Base-by-base conservation (phyloP, 2,888 invertebrate species). In the Drosophila cognata region DNA sequence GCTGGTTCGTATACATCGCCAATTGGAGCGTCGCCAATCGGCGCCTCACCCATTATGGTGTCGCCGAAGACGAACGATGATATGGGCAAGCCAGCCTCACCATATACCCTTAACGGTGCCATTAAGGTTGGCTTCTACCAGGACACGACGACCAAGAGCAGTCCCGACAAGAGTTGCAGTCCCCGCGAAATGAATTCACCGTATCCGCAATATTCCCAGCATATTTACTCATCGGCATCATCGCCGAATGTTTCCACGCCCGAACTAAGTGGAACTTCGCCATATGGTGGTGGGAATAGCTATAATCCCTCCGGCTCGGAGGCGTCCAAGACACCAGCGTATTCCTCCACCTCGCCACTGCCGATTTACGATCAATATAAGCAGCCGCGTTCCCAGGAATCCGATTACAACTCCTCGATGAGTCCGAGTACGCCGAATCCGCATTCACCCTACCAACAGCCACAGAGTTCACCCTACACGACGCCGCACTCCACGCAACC, bases 111-210 rank as follows among this genome's bases (percentile, higher is more conserved):
- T n/a, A 97, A 97, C 88, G 97, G 97, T 1, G 96, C 97, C 6
- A 96, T 97, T 7, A 94, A 97, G 81, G 97, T 97, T 41, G 97
- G 97, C 5, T 98, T 98, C 92, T 97, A 98, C 93, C 97, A 98
- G 92, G 97, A 97, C 83, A 95, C 96, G n/a, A 96, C 96, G 0
- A 95, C 96, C 6, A 96, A 96, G 91, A 96, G 96, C 85, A 97
- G 97, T 84, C 97, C 97, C 0, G 97, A 97, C 82, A 97, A 97
- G 91, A 97, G 96, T 80, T 96, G 96, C 89, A 97, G 97, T 91
- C 97, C 97, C 0, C 95, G 96, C 53, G 95, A 97, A 83, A 96
- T 95, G 64, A 95, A 95, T 57, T 94, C 95, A 0, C 95, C 95
- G 59, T 94, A 94, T 89, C 94, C 94, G 16, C 94, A 94, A 59